Conservation (phyloP, 2,888 invertebrate genomes). For the Stenurella melanura region DNA sequence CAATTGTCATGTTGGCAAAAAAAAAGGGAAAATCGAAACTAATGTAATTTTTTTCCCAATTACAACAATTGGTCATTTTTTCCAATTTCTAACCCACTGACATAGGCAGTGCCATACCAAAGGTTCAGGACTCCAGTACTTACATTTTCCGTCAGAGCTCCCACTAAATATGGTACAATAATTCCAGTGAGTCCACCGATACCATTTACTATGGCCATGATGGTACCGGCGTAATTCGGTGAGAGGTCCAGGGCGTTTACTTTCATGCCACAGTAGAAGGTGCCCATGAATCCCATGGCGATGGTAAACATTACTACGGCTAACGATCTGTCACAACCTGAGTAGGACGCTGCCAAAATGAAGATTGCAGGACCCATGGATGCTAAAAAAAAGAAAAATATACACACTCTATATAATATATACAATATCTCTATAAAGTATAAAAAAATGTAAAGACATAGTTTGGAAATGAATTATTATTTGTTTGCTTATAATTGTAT, state of each 20-base stretch:
- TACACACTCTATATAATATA: neutral
- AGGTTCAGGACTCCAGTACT: too few relatives aligned
- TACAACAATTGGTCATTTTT: too few relatives aligned
- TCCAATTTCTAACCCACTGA: too few relatives aligned
- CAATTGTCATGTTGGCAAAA: too few relatives aligned
- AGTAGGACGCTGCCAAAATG: slow-evolving; percentile 79
- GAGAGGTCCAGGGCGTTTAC: slow-evolving; percentile 81
- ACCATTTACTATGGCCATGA: slow-evolving; percentile 80
- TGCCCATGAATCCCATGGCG: slow-evolving; percentile 81
- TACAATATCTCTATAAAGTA: too few relatives aligned
- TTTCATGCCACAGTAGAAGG: slow-evolving; percentile 82
- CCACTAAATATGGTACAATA: slow-evolving; percentile 78
- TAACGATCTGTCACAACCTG: slow-evolving; percentile 75
- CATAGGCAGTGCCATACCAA: too few relatives aligned
- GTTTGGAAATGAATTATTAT: too few relatives aligned
- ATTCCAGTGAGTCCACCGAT: slow-evolving; percentile 79
- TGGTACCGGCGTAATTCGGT: slow-evolving; percentile 79
- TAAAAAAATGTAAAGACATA: too few relatives aligned
- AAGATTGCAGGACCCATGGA: slow-evolving; percentile 79
- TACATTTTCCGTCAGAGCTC: slow-evolving; percentile 78
- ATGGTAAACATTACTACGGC: slow-evolving; percentile 77
- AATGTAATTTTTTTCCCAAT: too few relatives aligned
- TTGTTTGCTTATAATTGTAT: too few relatives aligned
- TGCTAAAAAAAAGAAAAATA: slow-evolving; percentile 71
- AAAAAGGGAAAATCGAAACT: too few relatives aligned